Evolutionary conservation across 2,113 vertebrate species (phyloP).

Genomic region (Callionymus lyra): DNA sequence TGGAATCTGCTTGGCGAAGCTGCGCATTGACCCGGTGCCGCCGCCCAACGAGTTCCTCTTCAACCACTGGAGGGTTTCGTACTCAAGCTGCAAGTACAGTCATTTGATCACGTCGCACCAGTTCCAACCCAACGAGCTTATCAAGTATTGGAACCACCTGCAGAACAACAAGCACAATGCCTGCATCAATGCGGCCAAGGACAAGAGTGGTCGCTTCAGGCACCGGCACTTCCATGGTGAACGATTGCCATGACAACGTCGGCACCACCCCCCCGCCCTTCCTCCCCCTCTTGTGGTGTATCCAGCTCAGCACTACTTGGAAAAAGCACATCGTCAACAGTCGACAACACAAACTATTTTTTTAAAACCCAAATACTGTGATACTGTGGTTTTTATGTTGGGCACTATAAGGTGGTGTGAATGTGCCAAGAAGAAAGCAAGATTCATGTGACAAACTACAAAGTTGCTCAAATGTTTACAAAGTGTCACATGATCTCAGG

Average conservation of each 20-base stretch:
- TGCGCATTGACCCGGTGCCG: conserved; percentile 86
- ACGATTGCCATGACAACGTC: conserved; percentile 41
- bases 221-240: conserved; percentile 82
- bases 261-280: conserved; percentile 2
- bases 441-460: too few species aligned
- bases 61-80: conserved; percentile 95
- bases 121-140: conserved; percentile 88
- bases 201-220: conserved; percentile 81
- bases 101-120: conserved; percentile 97
- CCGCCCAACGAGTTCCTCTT: conserved; percentile 95
- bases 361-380: conserved; percentile 54
- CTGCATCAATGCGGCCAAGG: conserved; percentile 84
- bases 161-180: conserved; percentile 98
- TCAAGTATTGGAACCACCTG: conserved; percentile 96
- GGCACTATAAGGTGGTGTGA: conserved; percentile 1
- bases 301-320: conserved; percentile 47
- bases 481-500: too few species aligned
- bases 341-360: conserved; percentile 66
- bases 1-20: conserved; percentile 91
- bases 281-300: conserved; percentile 17
- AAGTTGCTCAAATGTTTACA: too few species aligned
- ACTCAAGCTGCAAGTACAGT: conserved; percentile 97
- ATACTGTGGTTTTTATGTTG: conserved; percentile 53
- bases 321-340: conserved; percentile 69
- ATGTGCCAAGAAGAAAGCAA: too few species aligned